Conservation (phyloP, 2,113 vertebrate genomes). For the Nematolebias whitei region DNA sequence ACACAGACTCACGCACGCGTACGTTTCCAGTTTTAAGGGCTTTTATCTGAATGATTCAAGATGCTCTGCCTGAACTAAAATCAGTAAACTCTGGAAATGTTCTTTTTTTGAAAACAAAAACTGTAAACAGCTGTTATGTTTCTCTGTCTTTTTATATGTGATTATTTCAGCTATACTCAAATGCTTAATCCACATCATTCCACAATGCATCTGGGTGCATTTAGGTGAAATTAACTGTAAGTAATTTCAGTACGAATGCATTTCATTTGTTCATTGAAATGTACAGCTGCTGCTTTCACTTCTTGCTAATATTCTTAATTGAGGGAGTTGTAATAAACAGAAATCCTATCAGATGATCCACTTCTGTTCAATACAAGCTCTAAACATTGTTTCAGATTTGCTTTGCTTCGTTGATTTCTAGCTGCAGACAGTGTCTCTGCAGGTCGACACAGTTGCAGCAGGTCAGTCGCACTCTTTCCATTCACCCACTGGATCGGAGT, state of each 20-base stretch:
- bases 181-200: not conserved
- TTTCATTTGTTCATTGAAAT: not conserved
- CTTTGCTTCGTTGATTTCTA: not conserved
- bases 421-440: not conserved
- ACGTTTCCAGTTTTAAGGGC: not conserved
- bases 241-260: not conserved
- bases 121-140: not conserved
- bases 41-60: not conserved
- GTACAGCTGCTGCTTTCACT: slow-evolving; percentile 8
- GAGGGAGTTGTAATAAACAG: too few relatives aligned
- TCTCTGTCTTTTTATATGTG: not conserved
- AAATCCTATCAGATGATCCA: not conserved
- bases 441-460: slow-evolving; percentile 3
- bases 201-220: not conserved
- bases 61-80: not conserved
- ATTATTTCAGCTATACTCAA: not conserved
- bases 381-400: not conserved
- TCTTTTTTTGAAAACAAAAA: not conserved
- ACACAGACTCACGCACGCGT: not conserved
- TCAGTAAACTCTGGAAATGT: not conserved
- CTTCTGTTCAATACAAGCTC: not conserved
- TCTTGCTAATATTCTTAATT: slow-evolving; percentile 19
- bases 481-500: slow-evolving; percentile 61
- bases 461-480: slow-evolving; percentile 41
- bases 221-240: slow-evolving; percentile 1